Percentiles rank a stretch among this genome's conserved stretches.
Conservation (phyloP, 2,888 invertebrate species). For the Drosophila mimetica region DNA sequence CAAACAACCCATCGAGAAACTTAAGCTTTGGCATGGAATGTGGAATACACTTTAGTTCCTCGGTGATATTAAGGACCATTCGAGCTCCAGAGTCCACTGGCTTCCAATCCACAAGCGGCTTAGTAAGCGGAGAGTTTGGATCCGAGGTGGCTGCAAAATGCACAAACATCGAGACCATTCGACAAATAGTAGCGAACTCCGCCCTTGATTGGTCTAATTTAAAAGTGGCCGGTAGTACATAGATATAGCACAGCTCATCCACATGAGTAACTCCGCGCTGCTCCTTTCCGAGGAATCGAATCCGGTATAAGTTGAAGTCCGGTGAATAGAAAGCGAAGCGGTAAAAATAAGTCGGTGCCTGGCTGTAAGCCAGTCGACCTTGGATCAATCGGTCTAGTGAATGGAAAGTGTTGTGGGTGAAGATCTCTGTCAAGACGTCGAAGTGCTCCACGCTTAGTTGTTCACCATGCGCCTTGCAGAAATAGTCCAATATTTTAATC, state of each 20-base stretch:
- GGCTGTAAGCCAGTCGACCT: constrained; percentile 64
- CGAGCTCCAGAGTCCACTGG: constrained; percentile 52
- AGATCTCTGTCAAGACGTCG: constrained; percentile 48
- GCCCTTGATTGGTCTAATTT: constrained; percentile 55
- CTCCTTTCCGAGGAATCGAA: constrained; percentile 60
- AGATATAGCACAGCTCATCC: constrained; percentile 80
- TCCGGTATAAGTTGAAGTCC: constrained; percentile 78
- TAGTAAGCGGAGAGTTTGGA: constrained; percentile 68
- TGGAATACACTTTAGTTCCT: constrained; percentile 66
- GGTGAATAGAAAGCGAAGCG: constrained; percentile 82
- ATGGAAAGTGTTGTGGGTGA: constrained; percentile 72
- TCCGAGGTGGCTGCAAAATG: constrained; percentile 75
- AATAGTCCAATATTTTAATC: constrained; percentile 49
- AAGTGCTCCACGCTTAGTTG: constrained; percentile 58
- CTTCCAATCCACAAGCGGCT: constrained; percentile 60
- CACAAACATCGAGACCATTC: constrained; percentile 71
- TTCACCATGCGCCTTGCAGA: constrained; percentile 46
- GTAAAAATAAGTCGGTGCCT: constrained; percentile 78
- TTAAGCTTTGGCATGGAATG: constrained; percentile 60
- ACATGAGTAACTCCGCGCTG: constrained; percentile 69
- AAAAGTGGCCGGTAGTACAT: constrained; percentile 60
- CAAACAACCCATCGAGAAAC: constrained; percentile 65
- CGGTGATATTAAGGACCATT: constrained; percentile 75
- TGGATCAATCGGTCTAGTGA: constrained; percentile 66
- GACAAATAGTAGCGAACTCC: constrained; percentile 73